phyloP scores from a whole-genome alignment of 2,113 vertebrate species.

The Epinephelus lanceolatus region DNA sequence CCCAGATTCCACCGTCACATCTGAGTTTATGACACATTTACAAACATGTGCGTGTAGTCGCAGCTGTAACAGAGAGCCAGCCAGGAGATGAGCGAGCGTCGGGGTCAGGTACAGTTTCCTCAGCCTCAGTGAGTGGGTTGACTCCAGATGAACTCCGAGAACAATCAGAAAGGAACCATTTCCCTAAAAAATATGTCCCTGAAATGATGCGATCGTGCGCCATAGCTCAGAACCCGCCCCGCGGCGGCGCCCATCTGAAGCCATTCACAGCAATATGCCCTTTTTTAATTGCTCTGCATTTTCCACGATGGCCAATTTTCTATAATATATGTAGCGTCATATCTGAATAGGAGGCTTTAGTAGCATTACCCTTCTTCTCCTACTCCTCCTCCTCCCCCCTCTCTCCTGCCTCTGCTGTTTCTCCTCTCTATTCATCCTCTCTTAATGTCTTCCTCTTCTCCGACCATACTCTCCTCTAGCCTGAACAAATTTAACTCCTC shows the following conservation, averaged over 20 bases:
- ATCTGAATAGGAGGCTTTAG: constrained; percentile 2
- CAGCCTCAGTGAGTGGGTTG: background rate
- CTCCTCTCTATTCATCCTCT: too few relatives aligned
- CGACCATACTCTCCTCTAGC: background rate
- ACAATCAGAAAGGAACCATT: constrained; percentile 6
- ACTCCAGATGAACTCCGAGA: constrained; percentile 3
- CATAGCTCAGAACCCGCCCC: background rate
- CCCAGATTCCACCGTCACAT: too few relatives aligned
- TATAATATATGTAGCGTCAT: constrained; percentile 23
- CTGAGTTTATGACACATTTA: background rate
- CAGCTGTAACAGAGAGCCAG: too few relatives aligned
- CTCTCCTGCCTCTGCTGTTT: background rate
- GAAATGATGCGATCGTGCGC: background rate
- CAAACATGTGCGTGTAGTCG: too few relatives aligned
- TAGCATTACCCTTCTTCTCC: background rate
- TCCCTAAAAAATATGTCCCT: background rate
- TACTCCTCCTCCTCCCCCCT: background rate
- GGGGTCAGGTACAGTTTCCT: background rate
- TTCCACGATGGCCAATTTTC: constrained; percentile 49
- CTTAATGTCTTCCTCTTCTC: background rate
- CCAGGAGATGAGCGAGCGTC: background rate
- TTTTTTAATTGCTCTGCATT: constrained; percentile 52
- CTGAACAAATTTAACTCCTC: constrained; percentile 3
- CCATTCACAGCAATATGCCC: constrained; percentile 14
- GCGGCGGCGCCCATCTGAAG: background rate